Evolutionary conservation across 2,888 invertebrate species (phyloP).

Genomic region (Mythimna loreyi): DNA sequence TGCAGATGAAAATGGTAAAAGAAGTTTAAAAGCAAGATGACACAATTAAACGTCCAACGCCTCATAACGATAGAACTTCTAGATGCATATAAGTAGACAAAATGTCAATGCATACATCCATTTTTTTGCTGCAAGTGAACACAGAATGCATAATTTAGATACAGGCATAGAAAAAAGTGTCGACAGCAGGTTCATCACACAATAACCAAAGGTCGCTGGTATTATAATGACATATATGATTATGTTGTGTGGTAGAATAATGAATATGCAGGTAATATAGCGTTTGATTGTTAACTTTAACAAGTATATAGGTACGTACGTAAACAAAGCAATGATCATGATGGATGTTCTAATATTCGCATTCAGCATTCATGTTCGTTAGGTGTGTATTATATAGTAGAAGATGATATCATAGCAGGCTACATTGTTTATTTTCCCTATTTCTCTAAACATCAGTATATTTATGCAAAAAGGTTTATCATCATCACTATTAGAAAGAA

Average conservation of each 20-base stretch:
- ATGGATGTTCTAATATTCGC: conserved; percentile 16
- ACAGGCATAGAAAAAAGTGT: conserved; percentile 68
- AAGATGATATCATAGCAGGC: conserved; percentile 20
- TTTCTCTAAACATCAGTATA: not conserved
- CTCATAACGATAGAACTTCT: not conserved
- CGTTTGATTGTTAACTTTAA: conserved; percentile 5
- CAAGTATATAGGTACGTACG: conserved; percentile 10
- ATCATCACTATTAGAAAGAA: too few species aligned
- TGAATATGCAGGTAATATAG: conserved; percentile 2
- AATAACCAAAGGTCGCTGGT: conserved; percentile 38
- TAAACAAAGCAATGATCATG: conserved; percentile 21
- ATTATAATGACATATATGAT: conserved; percentile 26
- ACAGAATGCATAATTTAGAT: conserved; percentile 77
- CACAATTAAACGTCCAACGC: not conserved
- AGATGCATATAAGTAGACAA: not conserved
- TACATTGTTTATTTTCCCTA: not conserved
- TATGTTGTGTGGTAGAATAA: conserved; percentile 13
- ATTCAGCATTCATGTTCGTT: conserved; percentile 3
- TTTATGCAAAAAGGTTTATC: not conserved
- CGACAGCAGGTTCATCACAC: conserved; percentile 58
- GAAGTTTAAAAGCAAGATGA: not conserved
- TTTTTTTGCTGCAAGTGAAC: conserved; percentile 56
- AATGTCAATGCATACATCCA: conserved; percentile 11
- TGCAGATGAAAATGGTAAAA: not conserved
- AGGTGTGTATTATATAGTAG: not conserved